Evolutionary conservation across 2,113 vertebrate species (phyloP).

Genomic region (Sisor rabdophorus): DNA sequence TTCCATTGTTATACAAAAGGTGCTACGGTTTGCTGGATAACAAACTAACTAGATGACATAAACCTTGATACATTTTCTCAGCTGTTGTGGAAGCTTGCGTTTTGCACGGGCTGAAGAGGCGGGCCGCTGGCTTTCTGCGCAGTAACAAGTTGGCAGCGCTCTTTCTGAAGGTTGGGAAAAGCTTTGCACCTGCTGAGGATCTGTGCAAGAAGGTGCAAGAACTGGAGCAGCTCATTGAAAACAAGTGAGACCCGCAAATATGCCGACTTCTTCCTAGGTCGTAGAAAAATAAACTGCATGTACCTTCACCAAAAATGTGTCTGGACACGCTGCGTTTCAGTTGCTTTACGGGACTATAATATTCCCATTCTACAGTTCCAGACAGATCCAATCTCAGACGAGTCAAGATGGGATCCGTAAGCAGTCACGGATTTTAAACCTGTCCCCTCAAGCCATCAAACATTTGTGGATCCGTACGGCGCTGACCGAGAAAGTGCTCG

Average conservation of each 20-base stretch:
- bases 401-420: slow-evolving; percentile 77
- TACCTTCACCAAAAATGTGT: background rate
- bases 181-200: slow-evolving; percentile 82
- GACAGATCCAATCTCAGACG: slow-evolving; percentile 80
- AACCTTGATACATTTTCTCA: slow-evolving; percentile 22
- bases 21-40: too few relatives aligned
- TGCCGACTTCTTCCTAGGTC: background rate
- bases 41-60: too few relatives aligned
- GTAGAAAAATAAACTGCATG: background rate
- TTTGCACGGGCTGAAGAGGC: slow-evolving; percentile 82
- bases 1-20: too few relatives aligned
- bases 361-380: slow-evolving; percentile 64
- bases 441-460: slow-evolving; percentile 86
- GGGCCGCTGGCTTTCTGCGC: slow-evolving; percentile 90
- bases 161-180: slow-evolving; percentile 93
- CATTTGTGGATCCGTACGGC: slow-evolving; percentile 96
- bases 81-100: slow-evolving; percentile 84
- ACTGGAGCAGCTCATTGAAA: slow-evolving; percentile 89
- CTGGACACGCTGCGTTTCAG: background rate
- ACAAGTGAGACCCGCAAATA: slow-evolving; percentile 67
- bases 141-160: slow-evolving; percentile 94
- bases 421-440: slow-evolving; percentile 73
- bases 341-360: background rate
- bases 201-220: slow-evolving; percentile 91
- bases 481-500: slow-evolving; percentile 91